Evolutionary conservation across 2,113 vertebrate species (phyloP).

Genomic region (Numida meleagris): DNA sequence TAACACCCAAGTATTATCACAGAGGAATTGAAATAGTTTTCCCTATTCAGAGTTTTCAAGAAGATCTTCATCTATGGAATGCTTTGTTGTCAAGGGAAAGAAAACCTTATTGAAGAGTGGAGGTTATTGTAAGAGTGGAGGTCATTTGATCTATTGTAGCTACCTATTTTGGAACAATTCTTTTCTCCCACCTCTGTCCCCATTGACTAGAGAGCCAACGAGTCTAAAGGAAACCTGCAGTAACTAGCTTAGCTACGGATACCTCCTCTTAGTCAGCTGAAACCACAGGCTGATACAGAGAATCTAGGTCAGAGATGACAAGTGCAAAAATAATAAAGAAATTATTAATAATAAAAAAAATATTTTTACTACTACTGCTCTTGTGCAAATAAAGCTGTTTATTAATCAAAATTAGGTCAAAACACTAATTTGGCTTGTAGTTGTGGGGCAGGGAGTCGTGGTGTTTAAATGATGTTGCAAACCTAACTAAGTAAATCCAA

Average conservation of each 20-base stretch:
- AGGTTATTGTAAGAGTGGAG: no score
- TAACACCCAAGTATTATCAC: background rate
- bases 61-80: background rate
- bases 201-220: background rate
- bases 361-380: no score
- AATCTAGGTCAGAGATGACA: background rate
- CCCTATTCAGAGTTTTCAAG: background rate
- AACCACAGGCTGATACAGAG: background rate
- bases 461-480: background rate
- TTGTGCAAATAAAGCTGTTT: background rate
- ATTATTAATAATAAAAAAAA: no score
- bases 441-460: background rate
- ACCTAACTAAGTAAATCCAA: background rate
- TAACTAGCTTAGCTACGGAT: background rate
- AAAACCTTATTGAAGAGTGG: background rate
- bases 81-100: background rate
- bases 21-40: background rate
- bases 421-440: background rate
- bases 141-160: background rate
- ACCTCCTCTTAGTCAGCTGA: background rate
- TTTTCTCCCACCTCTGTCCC: background rate
- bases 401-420: background rate
- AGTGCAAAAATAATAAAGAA: background rate
- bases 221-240: background rate
- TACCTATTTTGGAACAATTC: rapidly evolving